Conservation (phyloP, 2,113 vertebrate genomes). For the Alexandromys fortis region DNA sequence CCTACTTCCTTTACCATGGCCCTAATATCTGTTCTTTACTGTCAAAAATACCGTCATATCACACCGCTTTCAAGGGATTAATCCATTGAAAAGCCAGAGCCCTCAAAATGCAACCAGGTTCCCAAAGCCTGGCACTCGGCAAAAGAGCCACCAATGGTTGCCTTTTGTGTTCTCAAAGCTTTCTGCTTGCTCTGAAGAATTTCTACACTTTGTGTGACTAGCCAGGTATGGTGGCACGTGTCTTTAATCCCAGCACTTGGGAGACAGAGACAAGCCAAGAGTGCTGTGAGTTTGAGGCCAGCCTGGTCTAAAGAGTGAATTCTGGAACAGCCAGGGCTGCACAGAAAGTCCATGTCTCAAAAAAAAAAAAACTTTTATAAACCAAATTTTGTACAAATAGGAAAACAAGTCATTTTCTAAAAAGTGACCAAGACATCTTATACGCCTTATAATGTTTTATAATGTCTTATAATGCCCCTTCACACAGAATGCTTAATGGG, state of each 20-base stretch:
- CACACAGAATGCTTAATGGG: background rate
- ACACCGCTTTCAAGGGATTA: background rate
- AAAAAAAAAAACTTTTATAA: background rate
- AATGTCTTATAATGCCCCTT: background rate
- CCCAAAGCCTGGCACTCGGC: background rate
- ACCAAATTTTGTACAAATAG: background rate
- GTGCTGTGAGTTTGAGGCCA: background rate
- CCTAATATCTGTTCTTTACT: background rate
- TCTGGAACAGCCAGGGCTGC: background rate
- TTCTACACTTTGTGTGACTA: background rate
- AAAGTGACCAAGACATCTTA: background rate
- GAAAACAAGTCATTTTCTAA: slow-evolving; percentile 24
- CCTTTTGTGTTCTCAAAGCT: slow-evolving; percentile 16
- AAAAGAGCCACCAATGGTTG: background rate
- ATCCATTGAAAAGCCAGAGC: background rate
- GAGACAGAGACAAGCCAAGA: background rate
- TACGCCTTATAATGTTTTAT: background rate
- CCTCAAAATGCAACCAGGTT: background rate
- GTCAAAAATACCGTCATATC: background rate
- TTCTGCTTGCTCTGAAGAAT: background rate
- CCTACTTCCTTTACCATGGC: background rate
- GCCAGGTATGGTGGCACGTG: background rate
- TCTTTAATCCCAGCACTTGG: background rate
- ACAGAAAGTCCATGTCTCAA: background rate
- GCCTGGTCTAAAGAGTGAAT: background rate